These are phyloP conservation scores for Tauraco erythrolophus DNA, from an alignment of 2,113 vertebrate genomes.

Conservation along the genomic window DNA sequence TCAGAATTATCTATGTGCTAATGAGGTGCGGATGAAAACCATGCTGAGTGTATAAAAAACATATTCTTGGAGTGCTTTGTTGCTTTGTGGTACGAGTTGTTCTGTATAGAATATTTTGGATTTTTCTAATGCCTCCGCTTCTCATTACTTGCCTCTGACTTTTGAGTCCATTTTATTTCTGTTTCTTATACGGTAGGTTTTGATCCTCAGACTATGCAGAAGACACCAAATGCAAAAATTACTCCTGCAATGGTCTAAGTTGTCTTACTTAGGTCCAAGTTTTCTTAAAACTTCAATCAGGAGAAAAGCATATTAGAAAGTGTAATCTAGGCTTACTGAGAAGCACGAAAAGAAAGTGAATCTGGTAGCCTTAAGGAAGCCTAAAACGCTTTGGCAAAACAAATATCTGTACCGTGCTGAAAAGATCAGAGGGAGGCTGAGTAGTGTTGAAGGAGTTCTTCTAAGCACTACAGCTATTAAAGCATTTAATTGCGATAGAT, in stretches of 20 bases:
- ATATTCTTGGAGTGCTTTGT: conserved; percentile 30
- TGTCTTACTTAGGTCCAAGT: neutral
- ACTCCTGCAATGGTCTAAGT: neutral
- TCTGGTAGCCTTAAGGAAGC: neutral
- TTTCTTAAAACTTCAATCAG: neutral
- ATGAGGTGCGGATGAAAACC: conserved; percentile 29
- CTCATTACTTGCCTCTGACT: neutral
- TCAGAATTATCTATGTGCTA: conserved; percentile 40
- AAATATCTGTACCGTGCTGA: neutral
- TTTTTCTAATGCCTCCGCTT: conserved; percentile 7
- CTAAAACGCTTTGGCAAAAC: neutral
- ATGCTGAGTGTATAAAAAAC: conserved; percentile 25
- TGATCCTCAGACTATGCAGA: neutral
- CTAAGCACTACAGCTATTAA: neutral
- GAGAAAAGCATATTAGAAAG: neutral
- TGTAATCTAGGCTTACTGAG: neutral
- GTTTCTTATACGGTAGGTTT: neutral
- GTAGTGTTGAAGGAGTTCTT: neutral
- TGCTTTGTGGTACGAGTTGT: neutral
- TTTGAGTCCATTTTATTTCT: conserved; percentile 15
- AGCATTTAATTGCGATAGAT: neutral
- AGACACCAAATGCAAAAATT: neutral
- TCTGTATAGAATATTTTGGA: conserved; percentile 12
- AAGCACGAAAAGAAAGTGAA: neutral
- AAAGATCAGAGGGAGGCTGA: neutral